Conservation (phyloP, 2,113 vertebrate genomes). For the Eclectus roratus region DNA sequence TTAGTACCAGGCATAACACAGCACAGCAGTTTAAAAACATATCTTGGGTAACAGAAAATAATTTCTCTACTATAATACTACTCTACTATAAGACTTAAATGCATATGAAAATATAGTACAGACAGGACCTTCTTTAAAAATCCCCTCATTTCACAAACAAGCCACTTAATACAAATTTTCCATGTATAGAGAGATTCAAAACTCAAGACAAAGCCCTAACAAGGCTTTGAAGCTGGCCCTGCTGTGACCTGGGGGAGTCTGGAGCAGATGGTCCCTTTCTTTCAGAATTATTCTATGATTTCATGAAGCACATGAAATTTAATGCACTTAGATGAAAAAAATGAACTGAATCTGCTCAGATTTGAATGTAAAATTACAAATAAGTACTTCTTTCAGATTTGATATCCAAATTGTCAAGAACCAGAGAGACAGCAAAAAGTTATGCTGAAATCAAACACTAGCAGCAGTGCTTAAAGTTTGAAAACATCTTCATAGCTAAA, state of each 20-base stretch:
- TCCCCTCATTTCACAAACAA: rapidly evolving
- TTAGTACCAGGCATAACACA: background rate
- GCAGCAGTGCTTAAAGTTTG: background rate
- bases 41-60: background rate
- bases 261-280: background rate
- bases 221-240: background rate
- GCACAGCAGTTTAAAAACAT: background rate
- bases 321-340: background rate
- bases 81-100: background rate
- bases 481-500: background rate
- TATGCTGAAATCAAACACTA: background rate
- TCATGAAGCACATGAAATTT: background rate
- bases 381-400: background rate
- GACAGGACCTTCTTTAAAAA: background rate
- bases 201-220: background rate
- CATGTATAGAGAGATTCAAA: background rate
- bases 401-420: background rate
- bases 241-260: background rate
- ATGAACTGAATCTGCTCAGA: background rate
- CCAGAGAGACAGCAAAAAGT: background rate
- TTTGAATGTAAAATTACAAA: background rate
- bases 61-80: background rate
- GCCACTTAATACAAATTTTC: background rate
- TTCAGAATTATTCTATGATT: background rate
- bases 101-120: background rate